phyloP scores from a whole-genome alignment of 2,888 invertebrate species.

The Cynaeus angustus region DNA sequence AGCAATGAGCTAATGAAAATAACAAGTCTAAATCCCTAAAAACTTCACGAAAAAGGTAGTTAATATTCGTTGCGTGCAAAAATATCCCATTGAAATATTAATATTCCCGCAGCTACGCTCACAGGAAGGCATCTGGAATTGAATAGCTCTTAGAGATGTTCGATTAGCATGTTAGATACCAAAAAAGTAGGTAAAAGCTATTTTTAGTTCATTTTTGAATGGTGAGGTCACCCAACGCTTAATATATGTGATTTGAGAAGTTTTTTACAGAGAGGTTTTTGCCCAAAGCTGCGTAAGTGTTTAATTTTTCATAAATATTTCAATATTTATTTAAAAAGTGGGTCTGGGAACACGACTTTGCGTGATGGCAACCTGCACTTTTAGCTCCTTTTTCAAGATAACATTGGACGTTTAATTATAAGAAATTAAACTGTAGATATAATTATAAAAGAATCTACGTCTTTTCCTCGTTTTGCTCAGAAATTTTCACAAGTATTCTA shows the following conservation, averaged over 20 bases:
- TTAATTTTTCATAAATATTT: not conserved
- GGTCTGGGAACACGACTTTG: no score
- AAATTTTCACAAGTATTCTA: no score
- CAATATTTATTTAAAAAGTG: no score
- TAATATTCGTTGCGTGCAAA: not conserved
- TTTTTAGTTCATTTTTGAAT: not conserved
- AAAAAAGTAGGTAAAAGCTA: not conserved
- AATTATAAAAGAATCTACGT: no score
- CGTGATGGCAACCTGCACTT: no score
- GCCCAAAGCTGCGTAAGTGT: not conserved
- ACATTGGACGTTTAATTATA: no score
- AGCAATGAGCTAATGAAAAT: not conserved
- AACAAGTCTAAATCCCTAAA: not conserved
- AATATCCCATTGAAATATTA: not conserved
- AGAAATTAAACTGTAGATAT: no score
- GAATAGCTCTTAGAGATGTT: not conserved
- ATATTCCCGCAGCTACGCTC: not conserved
- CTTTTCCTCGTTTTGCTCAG: no score
- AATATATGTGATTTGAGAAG: not conserved
- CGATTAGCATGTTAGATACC: not conserved
- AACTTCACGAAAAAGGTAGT: not conserved
- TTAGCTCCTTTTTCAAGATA: no score
- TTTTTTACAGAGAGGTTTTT: not conserved
- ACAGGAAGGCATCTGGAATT: conserved; percentile 1
- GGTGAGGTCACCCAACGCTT: not conserved